Evolutionary conservation across 2,113 vertebrate genomes (phyloP).

Genomic region (Ptilonorhynchus violaceus): DNA sequence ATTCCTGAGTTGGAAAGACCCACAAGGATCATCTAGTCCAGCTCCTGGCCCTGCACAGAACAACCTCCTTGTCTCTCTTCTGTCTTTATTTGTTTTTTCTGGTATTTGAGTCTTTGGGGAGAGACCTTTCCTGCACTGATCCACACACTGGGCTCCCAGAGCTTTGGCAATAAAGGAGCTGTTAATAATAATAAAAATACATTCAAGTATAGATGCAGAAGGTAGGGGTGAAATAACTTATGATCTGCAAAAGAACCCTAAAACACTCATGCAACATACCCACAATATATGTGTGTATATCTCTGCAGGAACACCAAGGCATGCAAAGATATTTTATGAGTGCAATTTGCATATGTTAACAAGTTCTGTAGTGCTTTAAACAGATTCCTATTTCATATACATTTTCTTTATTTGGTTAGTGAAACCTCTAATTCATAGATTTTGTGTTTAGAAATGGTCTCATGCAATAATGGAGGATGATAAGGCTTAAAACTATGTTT

Average conservation of each 20-base stretch:
- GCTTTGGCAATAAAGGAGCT: not conserved
- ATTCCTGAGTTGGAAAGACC: not conserved
- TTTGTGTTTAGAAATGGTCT: not conserved
- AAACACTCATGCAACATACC: not conserved
- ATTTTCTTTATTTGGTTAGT: not conserved
- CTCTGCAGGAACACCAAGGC: not conserved
- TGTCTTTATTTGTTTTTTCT: not conserved
- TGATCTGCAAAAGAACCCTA: not conserved
- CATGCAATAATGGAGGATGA: not conserved
- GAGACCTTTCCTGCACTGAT: not conserved
- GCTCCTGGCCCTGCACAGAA: not conserved
- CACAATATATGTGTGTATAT: not conserved
- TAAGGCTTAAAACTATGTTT: not conserved
- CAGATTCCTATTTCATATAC: not conserved
- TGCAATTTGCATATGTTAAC: not conserved
- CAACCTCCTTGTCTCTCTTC: not conserved
- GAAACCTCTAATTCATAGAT: not conserved
- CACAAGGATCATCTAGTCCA: accelerated
- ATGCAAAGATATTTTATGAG: not conserved
- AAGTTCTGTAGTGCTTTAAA: not conserved
- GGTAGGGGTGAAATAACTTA: not conserved
- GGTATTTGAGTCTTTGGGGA: not conserved
- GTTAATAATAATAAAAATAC: not conserved
- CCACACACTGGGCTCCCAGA: not conserved
- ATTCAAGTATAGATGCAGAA: not conserved